Percentiles rank a stretch among this genome's conserved stretches.
These are phyloP conservation scores for Caenorhabditis remanei DNA, from an alignment of 1,140 invertebrate genomes.

Conservation along the genomic window DNA sequence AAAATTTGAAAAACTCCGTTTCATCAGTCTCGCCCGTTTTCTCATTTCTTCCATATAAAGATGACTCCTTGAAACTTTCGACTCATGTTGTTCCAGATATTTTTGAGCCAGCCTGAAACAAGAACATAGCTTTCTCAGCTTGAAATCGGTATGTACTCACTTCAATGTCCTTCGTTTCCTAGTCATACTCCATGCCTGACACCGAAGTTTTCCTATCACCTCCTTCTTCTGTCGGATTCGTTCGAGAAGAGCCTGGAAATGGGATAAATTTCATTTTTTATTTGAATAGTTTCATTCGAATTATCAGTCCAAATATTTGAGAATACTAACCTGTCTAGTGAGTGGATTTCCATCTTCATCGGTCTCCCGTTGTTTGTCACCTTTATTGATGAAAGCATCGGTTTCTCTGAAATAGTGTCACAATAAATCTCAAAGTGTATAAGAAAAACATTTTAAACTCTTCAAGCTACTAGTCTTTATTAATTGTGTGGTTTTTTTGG, in stretches of 20 bases:
- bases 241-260: constrained; percentile 84
- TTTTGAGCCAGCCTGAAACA: constrained; percentile 69
- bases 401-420: constrained; percentile 64
- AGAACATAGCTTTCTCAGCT: background rate
- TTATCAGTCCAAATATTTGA: too few relatives aligned
- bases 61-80: constrained; percentile 73
- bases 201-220: constrained; percentile 88
- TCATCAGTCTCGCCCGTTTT: constrained; percentile 85
- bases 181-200: constrained; percentile 89
- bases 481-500: too few relatives aligned
- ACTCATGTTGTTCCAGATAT: constrained; percentile 75
- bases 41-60: constrained; percentile 76
- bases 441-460: too few relatives aligned
- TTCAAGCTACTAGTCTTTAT: too few relatives aligned
- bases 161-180: constrained; percentile 87
- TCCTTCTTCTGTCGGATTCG: constrained; percentile 93
- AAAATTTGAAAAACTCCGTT: constrained; percentile 87
- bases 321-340: constrained; percentile 81
- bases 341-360: constrained; percentile 71
- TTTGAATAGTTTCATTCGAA: too few relatives aligned
- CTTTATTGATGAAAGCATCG: constrained; percentile 69
- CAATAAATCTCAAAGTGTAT: background rate
- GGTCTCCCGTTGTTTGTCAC: constrained; percentile 73
- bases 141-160: constrained; percentile 63
- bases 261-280: too few relatives aligned